Conservation (phyloP, 2,888 invertebrate species). For the Aphrophora alni region DNA sequence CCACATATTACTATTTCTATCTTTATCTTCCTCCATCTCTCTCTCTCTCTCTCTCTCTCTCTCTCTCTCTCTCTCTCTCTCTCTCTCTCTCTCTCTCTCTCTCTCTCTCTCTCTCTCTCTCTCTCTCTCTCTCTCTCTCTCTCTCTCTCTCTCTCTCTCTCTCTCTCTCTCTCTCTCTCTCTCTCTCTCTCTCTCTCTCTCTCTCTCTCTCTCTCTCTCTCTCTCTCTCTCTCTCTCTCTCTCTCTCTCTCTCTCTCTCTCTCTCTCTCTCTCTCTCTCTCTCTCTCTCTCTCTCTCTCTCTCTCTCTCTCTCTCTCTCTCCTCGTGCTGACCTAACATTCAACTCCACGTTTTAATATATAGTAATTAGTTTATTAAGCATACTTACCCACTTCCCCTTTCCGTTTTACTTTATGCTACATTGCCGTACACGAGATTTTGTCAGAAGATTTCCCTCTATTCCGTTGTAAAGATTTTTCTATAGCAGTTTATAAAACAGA, state of each 20-base stretch:
- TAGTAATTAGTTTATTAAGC: background rate
- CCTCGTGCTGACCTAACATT: too few species aligned
- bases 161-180: constrained; percentile 32
- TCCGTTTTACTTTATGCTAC: too few species aligned
- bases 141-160: background rate
- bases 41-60: too few species aligned
- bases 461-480: too few species aligned
- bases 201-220: background rate
- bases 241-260: constrained; percentile 1
- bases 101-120: constrained; percentile 7
- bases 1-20: background rate
- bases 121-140: background rate
- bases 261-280: constrained; percentile 10
- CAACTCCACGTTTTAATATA: too few species aligned
- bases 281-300: constrained; percentile 27
- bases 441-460: too few species aligned
- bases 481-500: too few species aligned
- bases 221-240: background rate
- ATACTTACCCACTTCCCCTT: background rate
- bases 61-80: constrained; percentile 40
- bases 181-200: background rate
- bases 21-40: constrained; percentile 41
- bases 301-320: constrained; percentile 25
- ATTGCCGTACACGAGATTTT: too few species aligned
- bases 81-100: constrained; percentile 28